phyloP scores from a whole-genome alignment of 2,888 invertebrate genomes.

The Incurvaria masculella region DNA sequence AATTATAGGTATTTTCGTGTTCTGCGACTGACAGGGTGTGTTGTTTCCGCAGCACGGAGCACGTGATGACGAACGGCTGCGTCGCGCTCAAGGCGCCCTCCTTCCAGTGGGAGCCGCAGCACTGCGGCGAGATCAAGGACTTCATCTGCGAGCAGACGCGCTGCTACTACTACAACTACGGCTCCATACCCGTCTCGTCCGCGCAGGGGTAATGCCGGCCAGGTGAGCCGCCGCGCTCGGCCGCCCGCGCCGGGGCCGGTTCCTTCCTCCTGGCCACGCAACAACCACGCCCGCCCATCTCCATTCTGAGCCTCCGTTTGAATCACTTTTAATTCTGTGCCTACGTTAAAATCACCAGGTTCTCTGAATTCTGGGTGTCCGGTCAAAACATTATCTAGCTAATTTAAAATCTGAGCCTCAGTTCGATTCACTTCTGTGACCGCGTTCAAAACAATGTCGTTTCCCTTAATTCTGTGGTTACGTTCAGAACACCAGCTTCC shows the following conservation, averaged over 20 bases:
- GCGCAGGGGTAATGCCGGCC: conserved; percentile 91
- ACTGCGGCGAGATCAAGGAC: conserved; percentile 80
- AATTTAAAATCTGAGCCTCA: too few relatives aligned
- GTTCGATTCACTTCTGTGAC: too few relatives aligned
- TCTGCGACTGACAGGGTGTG: conserved; percentile 61
- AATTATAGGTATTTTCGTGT: too few relatives aligned
- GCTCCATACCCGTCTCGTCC: conserved; percentile 84
- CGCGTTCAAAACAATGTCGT: too few relatives aligned
- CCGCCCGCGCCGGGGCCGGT: conserved; percentile 44
- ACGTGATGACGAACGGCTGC: conserved; percentile 65
- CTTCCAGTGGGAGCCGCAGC: conserved; percentile 78
- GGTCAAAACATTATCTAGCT: too few relatives aligned
- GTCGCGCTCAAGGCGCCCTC: conserved; percentile 74
- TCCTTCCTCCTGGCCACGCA: background rate
- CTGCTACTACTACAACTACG: conserved; percentile 89
- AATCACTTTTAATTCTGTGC: too few relatives aligned
- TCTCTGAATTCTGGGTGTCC: too few relatives aligned
- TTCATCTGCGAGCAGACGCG: conserved; percentile 89
- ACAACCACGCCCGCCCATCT: too few relatives aligned
- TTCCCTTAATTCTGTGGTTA: too few relatives aligned
- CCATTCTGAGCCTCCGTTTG: too few relatives aligned
- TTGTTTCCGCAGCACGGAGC: conserved; percentile 54
- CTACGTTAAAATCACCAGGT: too few relatives aligned
- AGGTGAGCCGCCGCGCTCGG: conserved; percentile 60
- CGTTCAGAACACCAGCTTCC: too few relatives aligned